Evolutionary conservation across 2,797 vertebrate genomes (phyloP), one percentile per base, ranked within the genome.

Genomic region (Erethizon dorsatum): DNA sequence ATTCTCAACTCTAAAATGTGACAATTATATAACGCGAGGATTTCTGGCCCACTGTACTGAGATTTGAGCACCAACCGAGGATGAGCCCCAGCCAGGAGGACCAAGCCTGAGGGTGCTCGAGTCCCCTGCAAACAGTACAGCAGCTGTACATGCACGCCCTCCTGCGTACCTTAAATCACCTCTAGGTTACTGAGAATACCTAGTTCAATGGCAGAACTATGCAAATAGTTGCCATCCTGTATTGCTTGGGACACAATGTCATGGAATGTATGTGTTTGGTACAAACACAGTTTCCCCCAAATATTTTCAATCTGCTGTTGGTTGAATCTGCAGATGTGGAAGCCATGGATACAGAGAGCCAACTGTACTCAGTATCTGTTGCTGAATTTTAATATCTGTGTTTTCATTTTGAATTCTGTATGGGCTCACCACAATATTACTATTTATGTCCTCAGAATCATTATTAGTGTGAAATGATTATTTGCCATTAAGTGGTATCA

Each of bases 401-500:
- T 69, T 96, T 92, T 90, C 85, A 94, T 71, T 79, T 47, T 83
- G 83, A 71, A 28, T 93, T 71, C 65, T 0, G 2, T 45, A 59
- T 33, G n/a, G 54, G 54, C 85, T 96, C 57, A 63, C 24, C 6
- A 13, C 57, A 73, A 93, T 45, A 31, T 91, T 93, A 93, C 41
- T 47, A 45, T 83, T 86, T 88, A 90, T 82, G 31, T 71, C 77
- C 75, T 77, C 71, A 83, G 52, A 87, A 57, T 7, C 22, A 79
- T 47, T 78, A 54, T 54, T 56, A 56, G 24, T 82, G 41, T 69
- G 33, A 78, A 82, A 71, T 45, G 50, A 69, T 71, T 69, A 75
- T n/a, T 90, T 90, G 59, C 31, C 45, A 61, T 67, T 95, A 59
- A 63, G 57, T 63, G 61, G n/a, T 75, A 83, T 78, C 31, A 95